Percentiles rank a stretch among this genome's conserved stretches.
Conservation (phyloP, 1,140 invertebrate genomes). For the Diabrotica undecimpunctata region DNA sequence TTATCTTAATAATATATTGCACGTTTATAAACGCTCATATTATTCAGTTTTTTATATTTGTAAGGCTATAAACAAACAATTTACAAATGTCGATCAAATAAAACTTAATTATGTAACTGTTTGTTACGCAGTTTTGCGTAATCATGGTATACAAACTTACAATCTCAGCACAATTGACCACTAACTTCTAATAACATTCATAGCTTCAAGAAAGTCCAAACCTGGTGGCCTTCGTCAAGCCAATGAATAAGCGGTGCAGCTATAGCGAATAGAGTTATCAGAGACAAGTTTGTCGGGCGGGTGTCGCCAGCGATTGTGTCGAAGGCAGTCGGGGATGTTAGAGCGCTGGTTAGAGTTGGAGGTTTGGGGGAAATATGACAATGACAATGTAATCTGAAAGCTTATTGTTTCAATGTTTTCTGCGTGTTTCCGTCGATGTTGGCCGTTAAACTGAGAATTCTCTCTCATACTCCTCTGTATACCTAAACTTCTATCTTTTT, state of each 20-base stretch:
- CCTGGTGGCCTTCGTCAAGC: background rate
- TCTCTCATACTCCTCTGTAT: background rate
- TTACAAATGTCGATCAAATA: too few species aligned
- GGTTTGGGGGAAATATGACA: constrained; percentile 1
- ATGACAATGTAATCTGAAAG: constrained; percentile 8
- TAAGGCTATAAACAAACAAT: too few species aligned
- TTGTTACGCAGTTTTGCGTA: too few species aligned
- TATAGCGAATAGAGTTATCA: constrained; percentile 8
- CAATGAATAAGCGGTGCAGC: constrained; percentile 1
- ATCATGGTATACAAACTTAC: too few species aligned
- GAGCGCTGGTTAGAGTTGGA: background rate
- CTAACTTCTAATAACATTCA: too few species aligned
- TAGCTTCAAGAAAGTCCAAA: background rate
- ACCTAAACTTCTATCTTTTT: too few species aligned
- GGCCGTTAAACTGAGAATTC: background rate
- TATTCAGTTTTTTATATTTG: too few species aligned
- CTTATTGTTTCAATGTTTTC: constrained; percentile 10
- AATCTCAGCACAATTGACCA: too few species aligned
- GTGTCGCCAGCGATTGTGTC: constrained; percentile 4
- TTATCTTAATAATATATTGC: too few species aligned
- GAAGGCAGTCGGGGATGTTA: constrained; percentile 5
- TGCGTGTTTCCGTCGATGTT: constrained; percentile 1
- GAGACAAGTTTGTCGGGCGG: constrained; percentile 8
- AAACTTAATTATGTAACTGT: too few species aligned
- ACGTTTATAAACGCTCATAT: too few species aligned